These are phyloP conservation scores for Apomyelois bistriatella DNA, from an alignment of 2,888 invertebrate species.

Conservation along the genomic window DNA sequence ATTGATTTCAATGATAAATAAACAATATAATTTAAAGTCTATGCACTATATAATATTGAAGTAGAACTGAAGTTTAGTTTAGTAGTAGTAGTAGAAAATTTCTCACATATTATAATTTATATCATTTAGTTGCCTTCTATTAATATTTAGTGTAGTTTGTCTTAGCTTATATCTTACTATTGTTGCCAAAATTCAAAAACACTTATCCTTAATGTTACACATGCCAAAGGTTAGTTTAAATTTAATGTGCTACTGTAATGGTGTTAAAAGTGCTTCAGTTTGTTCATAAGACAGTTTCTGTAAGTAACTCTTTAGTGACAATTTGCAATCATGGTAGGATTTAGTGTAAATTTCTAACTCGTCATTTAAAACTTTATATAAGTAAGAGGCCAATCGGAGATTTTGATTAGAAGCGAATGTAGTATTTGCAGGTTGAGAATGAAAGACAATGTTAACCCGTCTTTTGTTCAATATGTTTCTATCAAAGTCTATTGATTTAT, in stretches of 20 bases:
- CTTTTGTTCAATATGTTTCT: background rate
- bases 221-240: slow-evolving; percentile 10
- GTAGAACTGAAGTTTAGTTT: too few species aligned
- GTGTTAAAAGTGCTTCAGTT: background rate
- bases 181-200: too few species aligned
- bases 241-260: slow-evolving; percentile 10
- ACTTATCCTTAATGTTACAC: too few species aligned
- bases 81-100: too few species aligned
- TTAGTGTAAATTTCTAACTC: background rate
- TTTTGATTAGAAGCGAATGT: background rate
- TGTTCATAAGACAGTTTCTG: background rate
- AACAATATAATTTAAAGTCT: too few species aligned
- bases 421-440: background rate
- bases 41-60: too few species aligned
- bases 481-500: background rate
- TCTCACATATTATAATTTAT: too few species aligned
- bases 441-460: background rate
- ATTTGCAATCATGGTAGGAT: background rate
- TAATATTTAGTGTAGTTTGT: too few species aligned
- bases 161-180: too few species aligned
- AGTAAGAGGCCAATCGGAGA: background rate
- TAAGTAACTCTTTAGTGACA: background rate
- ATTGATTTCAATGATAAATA: too few species aligned
- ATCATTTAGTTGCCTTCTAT: too few species aligned
- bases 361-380: background rate